A percentile compares a stretch with the other conserved stretches of the same genome.
Evolutionary conservation across 1,140 invertebrate species (phyloP).

Genomic region (Aradophagus sp.): DNA sequence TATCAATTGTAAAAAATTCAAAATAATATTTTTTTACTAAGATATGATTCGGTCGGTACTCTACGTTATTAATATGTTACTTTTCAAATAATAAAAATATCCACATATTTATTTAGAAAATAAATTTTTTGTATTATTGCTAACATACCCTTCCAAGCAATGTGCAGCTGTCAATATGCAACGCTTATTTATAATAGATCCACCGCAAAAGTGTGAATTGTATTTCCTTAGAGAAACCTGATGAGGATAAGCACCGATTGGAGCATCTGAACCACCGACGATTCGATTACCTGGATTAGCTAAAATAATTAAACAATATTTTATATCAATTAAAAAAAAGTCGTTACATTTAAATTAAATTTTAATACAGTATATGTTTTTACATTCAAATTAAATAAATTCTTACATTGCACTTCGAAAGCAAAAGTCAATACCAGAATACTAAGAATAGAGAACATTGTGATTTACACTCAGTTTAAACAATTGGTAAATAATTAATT

Average conservation of each 20-base stretch:
- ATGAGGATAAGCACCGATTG: constrained; percentile 69
- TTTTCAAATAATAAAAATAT: background rate
- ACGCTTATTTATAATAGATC: constrained; percentile 75
- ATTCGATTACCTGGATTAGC: constrained; percentile 36
- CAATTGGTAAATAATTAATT: no score
- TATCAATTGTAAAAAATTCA: no score
- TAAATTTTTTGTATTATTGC: constrained; percentile 12
- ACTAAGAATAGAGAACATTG: no score
- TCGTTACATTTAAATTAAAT: background rate
- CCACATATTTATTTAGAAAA: constrained; percentile 3
- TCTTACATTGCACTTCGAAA: no score
- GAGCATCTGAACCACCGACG: constrained; percentile 59
- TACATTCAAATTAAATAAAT: no score
- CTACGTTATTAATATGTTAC: no score
- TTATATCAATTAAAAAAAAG: background rate
- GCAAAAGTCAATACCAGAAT: no score
- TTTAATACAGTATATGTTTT: background rate
- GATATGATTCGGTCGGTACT: no score
- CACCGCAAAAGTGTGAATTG: constrained; percentile 76
- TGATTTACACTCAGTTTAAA: no score
- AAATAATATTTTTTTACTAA: no score
- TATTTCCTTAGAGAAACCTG: constrained; percentile 70
- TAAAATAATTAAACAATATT: background rate
- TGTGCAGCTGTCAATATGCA: constrained; percentile 78
- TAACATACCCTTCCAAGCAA: constrained; percentile 67